Base-by-base conservation (phyloP, 92 coral and sea anemone species). In the Phymanthus crucifer region DNA sequence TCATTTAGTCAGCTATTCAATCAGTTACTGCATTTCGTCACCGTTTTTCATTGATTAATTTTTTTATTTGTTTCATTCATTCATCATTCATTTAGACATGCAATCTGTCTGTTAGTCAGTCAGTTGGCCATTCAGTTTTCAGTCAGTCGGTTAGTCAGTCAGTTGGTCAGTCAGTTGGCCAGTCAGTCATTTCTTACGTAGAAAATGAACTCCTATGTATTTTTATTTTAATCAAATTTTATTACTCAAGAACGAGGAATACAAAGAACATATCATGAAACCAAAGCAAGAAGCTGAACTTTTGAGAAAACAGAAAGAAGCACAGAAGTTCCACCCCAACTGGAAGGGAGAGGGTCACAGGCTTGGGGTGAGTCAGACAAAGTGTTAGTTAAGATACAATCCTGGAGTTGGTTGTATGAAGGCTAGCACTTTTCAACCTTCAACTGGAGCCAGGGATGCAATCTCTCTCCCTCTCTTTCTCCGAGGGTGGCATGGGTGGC, bases 271-370 rank as follows among this genome's bases (percentile, higher is more conserved):
- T 48, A 66, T 92, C 37, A 71, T 89, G 64, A 66, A 52, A n/a
- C 97, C 97, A 81, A 87, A 90, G 70, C 88, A 87, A 69, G 97
- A 92, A 75, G 67, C 77, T 38, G 72, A 57, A 18, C 78, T 72
- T 58, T 76, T 61, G 40, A 92, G 76, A 75, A 83, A 66, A 67
- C 90, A 92, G 36, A 87, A 81, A 6, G 97, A 92, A 57, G 45
- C 81, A n/a, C 69, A 89, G 78, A 92, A 78, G 76, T 92, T 92
- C 79, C 78, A 80, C 46, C 57, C 88, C 16, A 54, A 68, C 34
- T 92, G 97, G 97, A 90, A 73, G 78, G 97, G 93, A 18, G 79
- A 74, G 45, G 97, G 97, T 21, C 90, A 90, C 77, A 90, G 70
- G 40, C 72, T 92, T 9, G 84, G 89, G 87, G 97, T 92, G 70